Evolutionary conservation across 2,888 invertebrate genomes (phyloP), one percentile per base, ranked within the genome.

Genomic region (Orthosia gracilis): DNA sequence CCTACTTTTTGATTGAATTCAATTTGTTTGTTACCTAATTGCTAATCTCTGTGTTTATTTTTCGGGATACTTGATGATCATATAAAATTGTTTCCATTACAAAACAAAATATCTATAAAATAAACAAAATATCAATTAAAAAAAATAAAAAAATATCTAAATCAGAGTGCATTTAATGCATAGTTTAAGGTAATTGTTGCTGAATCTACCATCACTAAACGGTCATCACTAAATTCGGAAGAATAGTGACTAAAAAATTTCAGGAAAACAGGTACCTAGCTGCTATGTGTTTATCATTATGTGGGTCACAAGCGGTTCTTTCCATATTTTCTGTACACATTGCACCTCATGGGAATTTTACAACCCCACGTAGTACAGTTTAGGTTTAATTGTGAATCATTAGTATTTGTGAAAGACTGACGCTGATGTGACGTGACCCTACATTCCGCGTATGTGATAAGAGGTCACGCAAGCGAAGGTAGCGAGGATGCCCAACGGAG

Each of bases 391-490:
- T 69, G 58, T 91, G 86, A 89, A 69, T 89, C 88, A 89, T 76
- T 66, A 65, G 57, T 62, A 55, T 58, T 64, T 69, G 64, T 65
- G 45, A 61, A 78, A 78, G 58, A 73, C 54, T 82, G 81, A 79
- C 59, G 76, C 31, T 54, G 49, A 21, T 9, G 64, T 73, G 76
- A 80, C 64, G 81, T 76, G 85, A 82, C 83, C 84, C 76, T 76
- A 76, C 80, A 85, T 82, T 84, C 77, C 47, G 72, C 58, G 79
- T 82, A 76, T 81, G 76, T 94, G 94, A 95, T 95, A 95, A 94
- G 93, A 92, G 94, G 94, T 93, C 93, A 92, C 85, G 84, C 87
- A 80, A 82, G 79, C 80, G 73, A 80, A 78, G 81, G 80, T 82
- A 85, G 81, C 59, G 88, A 88, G 87, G 87, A 85, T 83, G 84